A percentile compares a stretch with the other conserved stretches of the same genome.
Evolutionary conservation across 2,888 invertebrate species (phyloP).

Genomic region (Lycocerus yunnanus): DNA sequence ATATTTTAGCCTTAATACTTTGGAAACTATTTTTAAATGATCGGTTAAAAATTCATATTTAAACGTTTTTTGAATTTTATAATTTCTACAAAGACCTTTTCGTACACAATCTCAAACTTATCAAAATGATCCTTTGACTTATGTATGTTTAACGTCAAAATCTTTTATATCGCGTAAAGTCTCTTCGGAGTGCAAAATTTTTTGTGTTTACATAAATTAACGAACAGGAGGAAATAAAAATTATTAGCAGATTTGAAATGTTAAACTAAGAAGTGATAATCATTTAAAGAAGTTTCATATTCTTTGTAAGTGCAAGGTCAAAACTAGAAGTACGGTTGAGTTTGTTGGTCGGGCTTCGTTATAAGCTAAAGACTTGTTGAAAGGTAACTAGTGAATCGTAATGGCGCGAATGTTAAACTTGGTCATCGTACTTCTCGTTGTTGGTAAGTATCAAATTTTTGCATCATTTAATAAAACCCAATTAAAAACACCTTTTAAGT

Average conservation of each 20-base stretch:
- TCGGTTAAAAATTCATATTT: too few species aligned
- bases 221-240: neutral
- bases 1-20: too few species aligned
- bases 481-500: neutral
- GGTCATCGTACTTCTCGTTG: conserved; percentile 35
- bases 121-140: neutral
- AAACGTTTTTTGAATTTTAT: too few species aligned
- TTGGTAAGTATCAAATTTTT: conserved; percentile 35
- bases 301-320: conserved; percentile 26
- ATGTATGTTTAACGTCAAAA: too few species aligned
- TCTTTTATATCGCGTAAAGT: too few species aligned
- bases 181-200: neutral
- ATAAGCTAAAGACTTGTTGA: conserved; percentile 40
- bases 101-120: neutral
- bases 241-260: neutral
- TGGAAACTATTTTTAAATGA: too few species aligned
- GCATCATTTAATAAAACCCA: neutral
- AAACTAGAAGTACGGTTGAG: conserved; percentile 32
- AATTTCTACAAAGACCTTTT: too few species aligned
- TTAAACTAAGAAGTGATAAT: neutral
- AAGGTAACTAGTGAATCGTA: conserved; percentile 39
- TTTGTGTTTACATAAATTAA: neutral
- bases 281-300: conserved; percentile 13
- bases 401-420: conserved; percentile 43
- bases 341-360: conserved; percentile 37